Evolutionary conservation across 2,797 vertebrate genomes (phyloP).

Genomic region (Loris lydekkerianus): DNA sequence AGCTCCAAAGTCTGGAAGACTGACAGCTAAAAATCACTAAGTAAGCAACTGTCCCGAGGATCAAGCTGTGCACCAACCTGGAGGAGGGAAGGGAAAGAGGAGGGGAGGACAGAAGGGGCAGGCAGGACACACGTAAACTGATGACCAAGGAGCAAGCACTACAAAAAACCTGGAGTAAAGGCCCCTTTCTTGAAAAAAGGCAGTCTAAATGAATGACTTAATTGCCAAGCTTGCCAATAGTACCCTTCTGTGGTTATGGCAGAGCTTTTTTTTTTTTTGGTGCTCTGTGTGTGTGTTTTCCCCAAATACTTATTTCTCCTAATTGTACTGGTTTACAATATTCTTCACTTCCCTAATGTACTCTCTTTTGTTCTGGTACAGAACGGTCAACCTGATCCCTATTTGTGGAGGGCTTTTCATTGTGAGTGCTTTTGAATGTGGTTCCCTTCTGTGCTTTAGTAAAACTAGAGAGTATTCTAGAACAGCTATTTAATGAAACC

Average conservation of each 20-base stretch:
- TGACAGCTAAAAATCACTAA: neutral
- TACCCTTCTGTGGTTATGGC: neutral
- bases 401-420: conserved; percentile 51
- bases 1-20: neutral
- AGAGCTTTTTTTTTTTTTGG: neutral
- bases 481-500: conserved; percentile 69
- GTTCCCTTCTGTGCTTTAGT: neutral
- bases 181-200: neutral
- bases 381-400: neutral
- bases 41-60: neutral
- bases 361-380: neutral
- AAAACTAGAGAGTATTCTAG: conserved; percentile 51
- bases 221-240: neutral
- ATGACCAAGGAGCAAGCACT: neutral
- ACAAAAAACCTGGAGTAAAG: neutral
- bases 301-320: conserved; percentile 1
- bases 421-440: conserved; percentile 43
- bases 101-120: neutral
- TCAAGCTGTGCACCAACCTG: neutral
- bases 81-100: neutral
- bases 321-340: neutral
- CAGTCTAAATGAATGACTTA: neutral
- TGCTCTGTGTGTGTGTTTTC: neutral
- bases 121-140: neutral
- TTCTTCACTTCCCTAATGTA: neutral